Percentiles rank a stretch among this genome's conserved stretches.
phyloP scores from a whole-genome alignment of 2,797 vertebrate genomes.

The Cyclura pinguis region DNA sequence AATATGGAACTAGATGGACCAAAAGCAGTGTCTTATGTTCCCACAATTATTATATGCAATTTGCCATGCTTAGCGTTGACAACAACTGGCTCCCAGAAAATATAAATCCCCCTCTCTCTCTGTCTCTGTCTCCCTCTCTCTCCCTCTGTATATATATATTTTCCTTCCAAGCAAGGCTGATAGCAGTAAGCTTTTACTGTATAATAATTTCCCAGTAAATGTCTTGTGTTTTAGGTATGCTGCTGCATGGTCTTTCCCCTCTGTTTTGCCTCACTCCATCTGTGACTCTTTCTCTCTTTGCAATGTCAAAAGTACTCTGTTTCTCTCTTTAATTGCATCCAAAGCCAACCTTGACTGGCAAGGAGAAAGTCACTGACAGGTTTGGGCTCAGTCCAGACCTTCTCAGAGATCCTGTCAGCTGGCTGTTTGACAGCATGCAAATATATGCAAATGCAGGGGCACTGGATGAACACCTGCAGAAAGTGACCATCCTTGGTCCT shows the following conservation, averaged over 20 bases:
- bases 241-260: not conserved
- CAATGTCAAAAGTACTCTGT: conserved; percentile 79
- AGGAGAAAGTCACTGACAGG: conserved; percentile 89
- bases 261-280: conserved; percentile 52
- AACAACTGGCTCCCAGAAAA: not conserved
- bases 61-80: rapidly evolving
- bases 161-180: rapidly evolving
- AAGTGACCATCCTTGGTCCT: conserved; percentile 84
- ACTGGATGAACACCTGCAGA: conserved; percentile 85
- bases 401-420: conserved; percentile 93
- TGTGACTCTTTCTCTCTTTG: conserved; percentile 59
- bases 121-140: too few species aligned
- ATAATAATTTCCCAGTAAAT: not conserved
- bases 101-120: too few species aligned
- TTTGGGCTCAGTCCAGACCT: conserved; percentile 93
- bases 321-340: conserved; percentile 79
- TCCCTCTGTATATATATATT: rapidly evolving
- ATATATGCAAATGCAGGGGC: conserved; percentile 95
- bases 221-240: not conserved
- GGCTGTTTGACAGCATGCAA: conserved; percentile 96
- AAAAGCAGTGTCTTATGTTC: too few species aligned
- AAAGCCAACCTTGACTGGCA: conserved; percentile 84
- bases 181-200: not conserved
- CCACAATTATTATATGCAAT: not conserved
- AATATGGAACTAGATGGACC: too few species aligned